Conservation (phyloP, 2,888 invertebrate genomes). For the Deilephila elpenor region DNA sequence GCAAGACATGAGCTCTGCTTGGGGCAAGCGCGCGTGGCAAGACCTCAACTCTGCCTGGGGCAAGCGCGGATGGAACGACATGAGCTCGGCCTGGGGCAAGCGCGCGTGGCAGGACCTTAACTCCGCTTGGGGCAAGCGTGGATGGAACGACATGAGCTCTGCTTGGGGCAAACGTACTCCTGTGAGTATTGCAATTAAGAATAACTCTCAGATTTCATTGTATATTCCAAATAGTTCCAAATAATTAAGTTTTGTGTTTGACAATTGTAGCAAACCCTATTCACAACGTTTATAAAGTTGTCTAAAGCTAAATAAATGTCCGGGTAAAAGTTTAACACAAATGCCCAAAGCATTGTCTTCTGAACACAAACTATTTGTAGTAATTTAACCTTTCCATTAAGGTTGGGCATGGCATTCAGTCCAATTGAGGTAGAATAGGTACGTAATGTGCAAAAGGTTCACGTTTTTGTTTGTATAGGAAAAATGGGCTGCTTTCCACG, state of each 20-base stretch:
- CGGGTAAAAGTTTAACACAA: not conserved
- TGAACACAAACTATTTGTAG: conserved; percentile 14
- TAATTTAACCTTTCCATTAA: conserved; percentile 15
- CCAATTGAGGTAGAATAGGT: not conserved
- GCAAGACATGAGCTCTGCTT: conserved; percentile 81
- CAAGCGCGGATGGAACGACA: conserved; percentile 84
- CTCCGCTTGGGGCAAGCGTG: conserved; percentile 85
- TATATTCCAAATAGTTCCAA: not conserved
- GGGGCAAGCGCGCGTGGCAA: conserved; percentile 85
- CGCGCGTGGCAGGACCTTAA: conserved; percentile 86
- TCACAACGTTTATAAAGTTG: not conserved
- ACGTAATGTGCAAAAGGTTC: not conserved
- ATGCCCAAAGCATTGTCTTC: not conserved
- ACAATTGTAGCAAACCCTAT: too few relatives aligned
- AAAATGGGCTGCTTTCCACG: conserved; percentile 88
- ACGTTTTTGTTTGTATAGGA: conserved; percentile 68
- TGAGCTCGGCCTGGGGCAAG: conserved; percentile 84
- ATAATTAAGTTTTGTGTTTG: not conserved
- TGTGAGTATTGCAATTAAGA: conserved; percentile 52
- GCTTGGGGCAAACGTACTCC: conserved; percentile 82
- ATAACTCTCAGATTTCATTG: too few relatives aligned
- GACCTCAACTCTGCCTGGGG: conserved; percentile 83
- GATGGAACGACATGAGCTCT: conserved; percentile 82
- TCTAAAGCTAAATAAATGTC: not conserved
- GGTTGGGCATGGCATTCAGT: not conserved